phyloP scores from a whole-genome alignment of 2,888 invertebrate species.

The Leucophenga montana region DNA sequence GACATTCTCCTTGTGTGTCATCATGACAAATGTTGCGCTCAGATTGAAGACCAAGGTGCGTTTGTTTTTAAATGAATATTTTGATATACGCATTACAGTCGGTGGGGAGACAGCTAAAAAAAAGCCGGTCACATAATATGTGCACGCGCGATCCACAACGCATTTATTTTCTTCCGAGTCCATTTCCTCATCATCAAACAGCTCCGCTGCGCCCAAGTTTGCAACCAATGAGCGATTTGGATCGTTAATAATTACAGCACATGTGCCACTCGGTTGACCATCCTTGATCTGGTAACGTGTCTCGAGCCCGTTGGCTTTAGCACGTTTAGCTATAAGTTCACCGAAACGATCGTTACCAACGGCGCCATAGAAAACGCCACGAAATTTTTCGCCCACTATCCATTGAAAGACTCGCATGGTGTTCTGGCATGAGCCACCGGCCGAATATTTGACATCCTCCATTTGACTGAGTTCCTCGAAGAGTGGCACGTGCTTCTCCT shows the following conservation, averaged over 20 bases:
- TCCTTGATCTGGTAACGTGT: constrained; percentile 46
- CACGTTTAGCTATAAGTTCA: constrained; percentile 48
- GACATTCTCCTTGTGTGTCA: constrained; percentile 36
- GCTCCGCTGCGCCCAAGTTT: constrained; percentile 52
- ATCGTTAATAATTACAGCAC: constrained; percentile 50
- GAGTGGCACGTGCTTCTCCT: constrained; percentile 47
- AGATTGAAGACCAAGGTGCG: constrained; percentile 47
- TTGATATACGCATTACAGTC: constrained; percentile 36
- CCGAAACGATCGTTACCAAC: constrained; percentile 54
- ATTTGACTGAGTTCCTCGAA: constrained; percentile 51
- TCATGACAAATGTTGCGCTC: constrained; percentile 55
- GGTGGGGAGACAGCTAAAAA: constrained; percentile 50
- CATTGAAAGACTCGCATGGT: constrained; percentile 53
- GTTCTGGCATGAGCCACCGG: constrained; percentile 58
- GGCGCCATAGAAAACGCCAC: constrained; percentile 43
- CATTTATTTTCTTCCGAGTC: constrained; percentile 46
- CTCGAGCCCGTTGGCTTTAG: constrained; percentile 46
- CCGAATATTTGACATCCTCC: constrained; percentile 49
- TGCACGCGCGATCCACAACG: constrained; percentile 39
- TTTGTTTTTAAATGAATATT: constrained; percentile 27
- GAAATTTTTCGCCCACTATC: constrained; percentile 46
- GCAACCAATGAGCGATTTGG: constrained; percentile 51
- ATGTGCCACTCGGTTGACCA: constrained; percentile 47
- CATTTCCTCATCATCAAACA: constrained; percentile 47
- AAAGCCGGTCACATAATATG: constrained; percentile 53